These are phyloP conservation scores for Halocynthia aurantium DNA, from an alignment of 23 tunicate genomes.

Conservation along the genomic window DNA sequence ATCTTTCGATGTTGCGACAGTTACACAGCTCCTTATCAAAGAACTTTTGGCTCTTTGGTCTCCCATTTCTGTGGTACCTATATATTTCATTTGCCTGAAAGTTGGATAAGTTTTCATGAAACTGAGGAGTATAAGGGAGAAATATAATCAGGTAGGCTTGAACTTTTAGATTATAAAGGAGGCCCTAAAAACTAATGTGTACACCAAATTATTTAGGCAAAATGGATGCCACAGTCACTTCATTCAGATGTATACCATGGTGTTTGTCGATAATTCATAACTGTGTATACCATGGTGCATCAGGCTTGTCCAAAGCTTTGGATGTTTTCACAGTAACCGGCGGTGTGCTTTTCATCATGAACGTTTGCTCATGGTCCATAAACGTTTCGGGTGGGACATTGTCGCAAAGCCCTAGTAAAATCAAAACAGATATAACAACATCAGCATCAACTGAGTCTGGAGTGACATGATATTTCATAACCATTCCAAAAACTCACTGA, in stretches of 20 bases:
- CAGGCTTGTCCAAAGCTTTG: constrained; percentile 41
- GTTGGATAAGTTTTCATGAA: neutral
- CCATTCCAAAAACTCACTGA: neutral
- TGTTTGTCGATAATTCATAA: no score
- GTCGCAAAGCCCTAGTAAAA: constrained; percentile 57
- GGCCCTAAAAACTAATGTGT: neutral
- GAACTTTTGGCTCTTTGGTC: constrained; percentile 53
- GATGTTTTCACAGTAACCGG: constrained; percentile 65
- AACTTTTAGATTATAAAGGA: neutral
- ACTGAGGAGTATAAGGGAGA: no score
- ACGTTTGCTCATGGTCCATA: constrained; percentile 61
- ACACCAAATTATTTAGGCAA: no score
- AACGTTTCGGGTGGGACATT: constrained; percentile 64
- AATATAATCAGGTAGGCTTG: neutral
- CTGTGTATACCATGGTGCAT: constrained; percentile 42
- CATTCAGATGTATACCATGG: no score
- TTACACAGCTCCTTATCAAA: constrained; percentile 72
- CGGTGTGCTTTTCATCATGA: constrained; percentile 21
- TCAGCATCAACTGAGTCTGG: neutral
- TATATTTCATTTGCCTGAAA: constrained; percentile 73
- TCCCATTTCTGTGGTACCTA: constrained; percentile 58
- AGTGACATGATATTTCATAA: neutral
- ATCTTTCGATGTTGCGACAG: constrained; percentile 66
- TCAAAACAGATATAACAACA: no score
- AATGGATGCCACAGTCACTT: no score